Percentiles rank a stretch among this genome's conserved stretches.
These are phyloP conservation scores for Phaetusa simplex DNA, from an alignment of 2,113 vertebrate genomes.

Conservation along the genomic window DNA sequence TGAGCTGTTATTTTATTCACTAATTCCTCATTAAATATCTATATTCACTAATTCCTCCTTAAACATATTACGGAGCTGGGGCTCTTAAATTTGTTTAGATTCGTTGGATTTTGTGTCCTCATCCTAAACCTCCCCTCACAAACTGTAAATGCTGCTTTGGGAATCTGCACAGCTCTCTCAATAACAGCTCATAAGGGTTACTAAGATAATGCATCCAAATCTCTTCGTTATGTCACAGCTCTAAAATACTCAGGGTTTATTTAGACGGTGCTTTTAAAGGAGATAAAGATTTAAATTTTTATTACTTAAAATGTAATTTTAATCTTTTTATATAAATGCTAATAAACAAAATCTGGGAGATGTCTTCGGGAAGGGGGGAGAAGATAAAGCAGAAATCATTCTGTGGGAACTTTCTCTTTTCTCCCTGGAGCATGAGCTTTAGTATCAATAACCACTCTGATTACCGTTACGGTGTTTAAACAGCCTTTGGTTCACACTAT, in stretches of 20 bases:
- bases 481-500: background rate
- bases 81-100: background rate
- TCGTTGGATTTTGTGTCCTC: background rate
- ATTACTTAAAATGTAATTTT: conserved; percentile 12
- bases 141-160: background rate
- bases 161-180: background rate
- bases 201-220: conserved; percentile 42
- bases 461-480: background rate
- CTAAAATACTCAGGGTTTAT: background rate
- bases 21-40: background rate
- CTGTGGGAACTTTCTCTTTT: background rate
- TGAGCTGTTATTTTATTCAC: background rate
- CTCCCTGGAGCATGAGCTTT: background rate
- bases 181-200: background rate
- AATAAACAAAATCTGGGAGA: background rate
- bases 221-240: conserved; percentile 22
- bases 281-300: background rate
- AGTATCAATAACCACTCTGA: background rate
- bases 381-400: background rate
- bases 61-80: background rate
- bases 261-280: background rate
- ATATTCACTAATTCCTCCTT: background rate
- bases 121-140: background rate
- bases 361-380: background rate
- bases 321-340: background rate